These are phyloP conservation scores for Coregonus suidteri DNA, from an alignment of 2,797 vertebrate genomes.

Conservation along the genomic window DNA sequence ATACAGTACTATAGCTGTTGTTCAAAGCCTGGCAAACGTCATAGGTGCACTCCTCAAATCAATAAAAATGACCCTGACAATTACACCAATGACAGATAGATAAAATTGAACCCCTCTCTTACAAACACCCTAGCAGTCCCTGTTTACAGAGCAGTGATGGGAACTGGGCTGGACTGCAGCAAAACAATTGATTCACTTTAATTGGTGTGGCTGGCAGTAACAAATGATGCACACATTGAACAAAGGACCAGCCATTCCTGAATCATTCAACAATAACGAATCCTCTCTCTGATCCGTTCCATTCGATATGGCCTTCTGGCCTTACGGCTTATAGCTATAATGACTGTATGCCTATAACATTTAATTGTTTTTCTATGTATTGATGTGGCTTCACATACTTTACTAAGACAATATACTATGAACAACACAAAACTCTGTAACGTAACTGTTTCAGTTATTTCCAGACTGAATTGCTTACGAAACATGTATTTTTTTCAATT, in stretches of 20 bases:
- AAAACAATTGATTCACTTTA: neutral
- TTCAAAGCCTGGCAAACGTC: slow-evolving; percentile 12
- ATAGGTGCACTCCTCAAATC: slow-evolving; percentile 24
- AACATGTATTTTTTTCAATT: slow-evolving; percentile 50
- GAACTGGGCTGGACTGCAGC: neutral
- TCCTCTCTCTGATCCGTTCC: neutral
- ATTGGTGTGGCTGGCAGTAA: neutral
- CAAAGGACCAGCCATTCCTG: neutral
- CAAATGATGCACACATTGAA: neutral
- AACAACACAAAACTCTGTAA: neutral
- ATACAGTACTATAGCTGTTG: neutral
- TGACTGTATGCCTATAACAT: slow-evolving; percentile 32
- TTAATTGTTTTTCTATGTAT: slow-evolving; percentile 63
- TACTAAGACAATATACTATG: slow-evolving; percentile 50
- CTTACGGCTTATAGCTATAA: slow-evolving; percentile 33
- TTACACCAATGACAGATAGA: too few species aligned
- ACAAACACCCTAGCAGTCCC: neutral
- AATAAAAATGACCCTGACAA: neutral
- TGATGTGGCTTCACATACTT: slow-evolving; percentile 41
- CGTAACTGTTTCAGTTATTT: slow-evolving; percentile 47
- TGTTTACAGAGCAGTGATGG: neutral
- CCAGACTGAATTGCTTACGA: slow-evolving; percentile 48
- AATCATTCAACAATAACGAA: neutral
- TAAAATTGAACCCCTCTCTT: neutral
- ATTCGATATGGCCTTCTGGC: slow-evolving; percentile 7